Evolutionary conservation across 2,797 vertebrate genomes (phyloP).

Genomic region (Urosaurus nigricauda): DNA sequence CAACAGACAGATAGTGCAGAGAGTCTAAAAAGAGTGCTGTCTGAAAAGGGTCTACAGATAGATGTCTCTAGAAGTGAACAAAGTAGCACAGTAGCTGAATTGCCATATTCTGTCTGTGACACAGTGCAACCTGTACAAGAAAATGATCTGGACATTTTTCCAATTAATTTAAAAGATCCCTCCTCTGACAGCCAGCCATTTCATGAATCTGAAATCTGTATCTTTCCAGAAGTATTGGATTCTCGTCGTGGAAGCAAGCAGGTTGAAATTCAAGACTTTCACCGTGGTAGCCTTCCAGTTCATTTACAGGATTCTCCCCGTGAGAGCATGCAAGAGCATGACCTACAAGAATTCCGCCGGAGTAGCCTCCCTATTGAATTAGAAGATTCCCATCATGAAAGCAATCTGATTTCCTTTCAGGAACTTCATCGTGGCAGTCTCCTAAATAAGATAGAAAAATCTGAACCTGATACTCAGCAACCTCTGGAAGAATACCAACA

Average conservation of each 20-base stretch:
- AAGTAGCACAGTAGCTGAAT: background rate
- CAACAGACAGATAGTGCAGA: conserved; percentile 43
- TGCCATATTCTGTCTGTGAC: background rate
- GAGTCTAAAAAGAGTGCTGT: conserved; percentile 10
- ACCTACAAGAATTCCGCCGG: background rate
- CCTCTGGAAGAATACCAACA: too few species aligned
- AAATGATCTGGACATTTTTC: background rate
- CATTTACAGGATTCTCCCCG: background rate
- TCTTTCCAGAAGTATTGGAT: background rate
- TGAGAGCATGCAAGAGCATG: background rate
- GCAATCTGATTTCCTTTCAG: background rate
- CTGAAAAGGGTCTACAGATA: conserved; percentile 31
- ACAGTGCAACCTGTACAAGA: background rate
- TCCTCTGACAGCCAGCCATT: background rate
- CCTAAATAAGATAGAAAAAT: background rate
- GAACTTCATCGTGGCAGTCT: background rate
- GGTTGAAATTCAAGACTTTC: background rate
- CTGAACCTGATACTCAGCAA: too few species aligned
- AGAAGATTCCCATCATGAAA: background rate
- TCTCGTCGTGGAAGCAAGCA: background rate
- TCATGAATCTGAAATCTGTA: background rate
- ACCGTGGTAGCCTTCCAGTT: background rate
- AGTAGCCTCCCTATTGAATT: conserved; percentile 11
- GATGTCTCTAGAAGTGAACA: background rate
- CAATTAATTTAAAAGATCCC: background rate